These are phyloP conservation scores for Coturnix japonica DNA, from an alignment of 2,113 vertebrate species.

Conservation along the genomic window DNA sequence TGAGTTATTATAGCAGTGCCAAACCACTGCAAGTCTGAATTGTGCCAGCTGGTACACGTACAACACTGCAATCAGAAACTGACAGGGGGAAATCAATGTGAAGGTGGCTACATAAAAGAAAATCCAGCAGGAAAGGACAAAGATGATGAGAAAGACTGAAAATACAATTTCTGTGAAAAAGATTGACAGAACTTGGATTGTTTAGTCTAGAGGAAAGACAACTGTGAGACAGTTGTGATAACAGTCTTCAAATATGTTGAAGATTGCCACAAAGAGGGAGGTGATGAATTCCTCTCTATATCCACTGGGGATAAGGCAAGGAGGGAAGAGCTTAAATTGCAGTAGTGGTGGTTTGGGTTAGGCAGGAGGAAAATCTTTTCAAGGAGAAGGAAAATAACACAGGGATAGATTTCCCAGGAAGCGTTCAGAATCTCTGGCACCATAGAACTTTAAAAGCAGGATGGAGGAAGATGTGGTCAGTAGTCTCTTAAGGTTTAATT, in stretches of 20 bases:
- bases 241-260: slow-evolving; percentile 50
- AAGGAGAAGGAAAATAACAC: background rate
- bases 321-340: slow-evolving; percentile 56
- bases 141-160: background rate
- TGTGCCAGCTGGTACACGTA: background rate
- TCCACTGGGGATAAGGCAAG: slow-evolving; percentile 48
- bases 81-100: background rate
- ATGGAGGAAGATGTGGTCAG: background rate
- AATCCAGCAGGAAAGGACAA: background rate
- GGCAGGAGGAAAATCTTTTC: slow-evolving; percentile 33
- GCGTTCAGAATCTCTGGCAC: background rate
- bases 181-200: slow-evolving; percentile 60
- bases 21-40: background rate
- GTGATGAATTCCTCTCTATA: slow-evolving; percentile 47
- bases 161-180: slow-evolving; percentile 25
- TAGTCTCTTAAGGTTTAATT: background rate
- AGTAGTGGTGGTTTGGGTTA: slow-evolving; percentile 10
- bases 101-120: background rate
- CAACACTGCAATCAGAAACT: background rate
- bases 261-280: background rate
- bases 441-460: background rate
- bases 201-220: slow-evolving; percentile 68
- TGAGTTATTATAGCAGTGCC: background rate
- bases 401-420: background rate
- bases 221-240: slow-evolving; percentile 63